Evolutionary conservation across 2,113 vertebrate species (phyloP).

Genomic region (Vicugna pacos): DNA sequence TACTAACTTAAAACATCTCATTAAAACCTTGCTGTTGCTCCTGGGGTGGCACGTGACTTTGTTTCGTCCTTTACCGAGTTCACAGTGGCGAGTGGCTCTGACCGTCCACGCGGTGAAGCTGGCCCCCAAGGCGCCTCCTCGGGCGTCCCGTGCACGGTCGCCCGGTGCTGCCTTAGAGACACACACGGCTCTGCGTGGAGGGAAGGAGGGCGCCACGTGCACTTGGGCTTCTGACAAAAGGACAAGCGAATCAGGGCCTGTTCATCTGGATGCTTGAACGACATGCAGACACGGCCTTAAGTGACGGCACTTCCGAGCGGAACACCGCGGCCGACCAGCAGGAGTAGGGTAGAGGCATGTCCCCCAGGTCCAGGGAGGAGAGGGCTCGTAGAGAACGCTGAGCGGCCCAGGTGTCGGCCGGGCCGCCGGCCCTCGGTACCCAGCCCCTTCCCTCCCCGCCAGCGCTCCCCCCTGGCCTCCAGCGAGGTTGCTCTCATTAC

Average conservation of each 20-base stretch:
- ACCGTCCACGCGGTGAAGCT: neutral
- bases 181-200: neutral
- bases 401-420: neutral
- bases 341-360: neutral
- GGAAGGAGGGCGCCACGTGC: neutral
- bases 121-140: neutral
- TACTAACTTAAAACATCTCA: neutral
- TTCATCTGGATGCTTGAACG: neutral
- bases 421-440: neutral
- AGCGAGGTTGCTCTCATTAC: neutral
- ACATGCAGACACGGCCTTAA: neutral
- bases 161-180: neutral
- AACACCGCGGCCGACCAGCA: neutral
- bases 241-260: neutral
- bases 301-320: neutral
- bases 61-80: neutral
- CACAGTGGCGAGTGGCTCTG: neutral
- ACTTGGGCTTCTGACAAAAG: neutral
- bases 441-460: neutral
- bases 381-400: neutral
- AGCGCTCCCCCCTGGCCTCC: slow-evolving; percentile 43
- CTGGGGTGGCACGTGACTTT: neutral
- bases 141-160: neutral
- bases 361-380: neutral
- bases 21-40: neutral